Base-by-base conservation (phyloP, 2,113 vertebrate genomes). In the Ammospiza caudacuta region DNA sequence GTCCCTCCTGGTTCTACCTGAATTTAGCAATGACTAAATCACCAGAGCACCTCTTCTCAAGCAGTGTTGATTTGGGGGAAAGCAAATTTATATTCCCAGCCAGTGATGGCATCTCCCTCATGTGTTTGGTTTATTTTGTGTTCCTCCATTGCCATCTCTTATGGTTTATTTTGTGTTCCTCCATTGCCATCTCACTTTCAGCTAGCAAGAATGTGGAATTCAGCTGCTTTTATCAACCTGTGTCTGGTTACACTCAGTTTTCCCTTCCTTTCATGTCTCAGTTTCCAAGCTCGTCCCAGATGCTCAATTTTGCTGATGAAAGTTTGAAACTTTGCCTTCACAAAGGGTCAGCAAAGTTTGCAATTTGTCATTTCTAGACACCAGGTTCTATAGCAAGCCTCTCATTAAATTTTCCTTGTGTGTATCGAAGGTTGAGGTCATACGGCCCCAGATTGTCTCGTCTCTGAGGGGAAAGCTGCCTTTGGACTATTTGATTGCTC, bases 281-380 rank as follows among this genome's bases (percentile, higher is more conserved):
- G 22, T 49, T 62, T 57, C 88, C 49, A 9, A 44, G 54, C 76
- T 86, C 6, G 2, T 88, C 72, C 86, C 49, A 59, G 41, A 57
- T 59, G 64, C 73, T 95, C 85, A n/a, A 9, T 94, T 93, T 68
- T 88, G 77, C 83, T 74, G 62, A 82, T 89, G 57, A 77, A 95
- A 95, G 82, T 94, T 95, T 90, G 77, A 86, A 92, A 84, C 70
- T 87, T 90, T 25, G 46, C 76, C 74, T 94, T 96, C 85, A 33
- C 0, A 3, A 90, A 80, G 83, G 85, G 90, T 87, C 91, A 90
- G 58, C 4, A 22, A 93, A 89, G 83, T 93, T 84, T 91, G 88
- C 79, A 85, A 74, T 95, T 90, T 97, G 90, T 95, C 85, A 84
- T 69, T 89, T 90, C 62, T 62, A 90, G 90, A 75, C 76, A 87